Evolutionary conservation across 2,113 vertebrate genomes (phyloP), one percentile per base, ranked within the genome.

Genomic region (Pungitius pungitius): DNA sequence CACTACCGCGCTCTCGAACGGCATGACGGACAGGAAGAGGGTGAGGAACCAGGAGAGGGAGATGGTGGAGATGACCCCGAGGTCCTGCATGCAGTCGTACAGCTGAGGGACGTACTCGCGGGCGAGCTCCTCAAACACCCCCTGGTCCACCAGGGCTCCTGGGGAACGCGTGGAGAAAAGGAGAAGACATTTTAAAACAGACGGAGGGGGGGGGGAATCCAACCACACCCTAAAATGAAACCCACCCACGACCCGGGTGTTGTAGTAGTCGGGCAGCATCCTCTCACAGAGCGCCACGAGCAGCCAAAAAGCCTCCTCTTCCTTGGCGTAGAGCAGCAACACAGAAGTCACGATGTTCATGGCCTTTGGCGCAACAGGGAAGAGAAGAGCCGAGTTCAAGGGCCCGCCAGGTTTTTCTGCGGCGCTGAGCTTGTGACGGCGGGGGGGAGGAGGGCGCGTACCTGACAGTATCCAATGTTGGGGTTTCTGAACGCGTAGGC

Each of bases 301-400:
- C 74, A 99, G 86, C 98, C 98, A 99, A 79, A 99, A 99, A 4
- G 98, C 98, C 83, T 99, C 98, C 69, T 99, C 98, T 47, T 99
- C 98, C 91, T 99, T 99, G 74, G 98, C 95, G 15, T 99, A 99
- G 17, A 99, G 95, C 73, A 99, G 95, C 54, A 99, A 91, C 73
- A 99, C 98, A 0, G 98, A 99, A 0, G 98, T 99, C 79, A 99
- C 97, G 51, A 99, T 99, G 83, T 99, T 99, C 97, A 99, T 99
- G 56, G 98, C 98, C 98, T 99, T 82, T 8, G 60, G 49, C 75
- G 40, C 10, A n/a, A n/a, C 0, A 4, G 58, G 43, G 51, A 12
- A 65, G 26, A 78, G 35, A 59, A 30, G 5, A 64, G 4, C 1
- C n/a, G 27, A 52, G 30, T 40, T 40, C 1, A 37, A 35, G 24